These are phyloP conservation scores for Erebia epiphron DNA, from an alignment of 2,888 invertebrate genomes.

Conservation along the genomic window DNA sequence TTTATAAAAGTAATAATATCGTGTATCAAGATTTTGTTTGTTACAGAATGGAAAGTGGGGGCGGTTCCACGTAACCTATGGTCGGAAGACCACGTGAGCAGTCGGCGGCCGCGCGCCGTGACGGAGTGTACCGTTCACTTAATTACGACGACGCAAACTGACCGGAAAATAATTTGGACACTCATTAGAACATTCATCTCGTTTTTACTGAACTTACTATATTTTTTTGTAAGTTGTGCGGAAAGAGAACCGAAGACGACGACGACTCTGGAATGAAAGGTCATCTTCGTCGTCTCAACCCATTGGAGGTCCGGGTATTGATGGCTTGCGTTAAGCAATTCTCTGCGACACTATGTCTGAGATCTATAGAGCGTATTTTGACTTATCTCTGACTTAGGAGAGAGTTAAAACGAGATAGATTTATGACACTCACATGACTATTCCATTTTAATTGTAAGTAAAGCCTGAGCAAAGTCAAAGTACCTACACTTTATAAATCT, in stretches of 20 bases:
- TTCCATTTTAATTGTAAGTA: too few species aligned
- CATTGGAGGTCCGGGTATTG: too few species aligned
- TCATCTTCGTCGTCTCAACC: too few species aligned
- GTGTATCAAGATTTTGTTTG: background rate
- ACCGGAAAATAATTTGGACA: conserved; percentile 62
- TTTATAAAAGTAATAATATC: conserved; percentile 1
- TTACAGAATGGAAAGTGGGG: conserved; percentile 25
- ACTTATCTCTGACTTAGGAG: too few species aligned
- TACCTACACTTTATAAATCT: too few species aligned
- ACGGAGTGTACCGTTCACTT: conserved; percentile 50
- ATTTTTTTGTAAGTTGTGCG: background rate
- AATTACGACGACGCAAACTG: conserved; percentile 52
- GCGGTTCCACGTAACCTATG: conserved; percentile 27
- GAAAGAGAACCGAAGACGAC: background rate
- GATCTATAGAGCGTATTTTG: too few species aligned
- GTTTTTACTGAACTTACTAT: background rate
- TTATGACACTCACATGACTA: too few species aligned
- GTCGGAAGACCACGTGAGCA: background rate
- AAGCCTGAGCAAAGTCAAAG: too few species aligned
- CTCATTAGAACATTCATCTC: conserved; percentile 41
- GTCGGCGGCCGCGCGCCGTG: conserved; percentile 34
- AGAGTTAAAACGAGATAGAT: too few species aligned
- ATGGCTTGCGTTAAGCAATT: too few species aligned
- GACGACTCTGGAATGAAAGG: too few species aligned
- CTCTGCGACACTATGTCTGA: too few species aligned